Evolutionary conservation across 2,797 vertebrate species (phyloP), one percentile per base, ranked within the genome.

Genomic region (Danio kyathit): DNA sequence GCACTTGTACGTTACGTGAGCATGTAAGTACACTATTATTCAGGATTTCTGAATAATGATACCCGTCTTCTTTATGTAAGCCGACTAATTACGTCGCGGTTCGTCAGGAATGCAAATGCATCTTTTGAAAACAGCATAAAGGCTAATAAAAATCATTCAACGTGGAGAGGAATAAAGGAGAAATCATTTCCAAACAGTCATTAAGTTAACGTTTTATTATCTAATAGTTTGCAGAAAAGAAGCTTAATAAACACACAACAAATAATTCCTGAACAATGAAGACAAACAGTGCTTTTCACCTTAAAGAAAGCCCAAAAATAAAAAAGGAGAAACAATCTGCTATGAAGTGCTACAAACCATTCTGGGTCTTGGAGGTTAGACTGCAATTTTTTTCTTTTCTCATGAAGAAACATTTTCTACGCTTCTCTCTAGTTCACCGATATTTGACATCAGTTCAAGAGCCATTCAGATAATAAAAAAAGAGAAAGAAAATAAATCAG

Each of bases 321-420:
- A 29, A 29, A 29, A 29, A 29, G 29, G 52, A 63, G 41, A 74
- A 65, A 80, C 56, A 63, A 91, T 56, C 90, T 86, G 90, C 83
- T 85, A 88, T 84, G 87, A 89, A 94, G 92, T 94, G 93, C 93
- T 95, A 94, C 93, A 91, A 83, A 85, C 80, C 76, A 76, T 78
- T 84, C 77, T 78, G 71, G 80, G 83, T 75, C 63, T 60, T 74
- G 48, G 73, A 83, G 59, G 57, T 71, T 80, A 75, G 49, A 81
- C 67, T 79, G 83, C 16, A 13, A 67, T 82, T 57, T 66, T 13
- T 38, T 63, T 49, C 46, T 19, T 51, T 6, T 11, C 56, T 38
- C 14, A 10, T 44, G 48, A 77, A 69, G 43, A 49, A 60, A 60
- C 56, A 41, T 59, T 48, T 72, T 43, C 54, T 51, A 41, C 41